phyloP scores from a whole-genome alignment of 1,140 invertebrate genomes.

The Trichonephila clavipes region DNA sequence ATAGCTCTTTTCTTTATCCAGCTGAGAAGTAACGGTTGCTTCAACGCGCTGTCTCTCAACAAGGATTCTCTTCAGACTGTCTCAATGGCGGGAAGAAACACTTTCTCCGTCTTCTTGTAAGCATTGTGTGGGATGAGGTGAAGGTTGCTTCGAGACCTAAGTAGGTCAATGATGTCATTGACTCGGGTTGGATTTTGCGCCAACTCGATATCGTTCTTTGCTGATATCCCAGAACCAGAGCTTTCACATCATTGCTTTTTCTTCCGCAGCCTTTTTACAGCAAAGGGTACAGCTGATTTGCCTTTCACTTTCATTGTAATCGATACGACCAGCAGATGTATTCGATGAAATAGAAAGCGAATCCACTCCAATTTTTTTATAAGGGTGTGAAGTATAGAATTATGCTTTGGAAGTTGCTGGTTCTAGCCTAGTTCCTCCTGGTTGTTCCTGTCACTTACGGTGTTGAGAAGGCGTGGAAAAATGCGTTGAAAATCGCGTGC shows the following conservation, averaged over 20 bases:
- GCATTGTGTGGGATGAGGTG: constrained; percentile 6
- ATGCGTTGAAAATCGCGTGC: too few species aligned
- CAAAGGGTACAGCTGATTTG: not conserved
- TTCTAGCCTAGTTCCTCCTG: not conserved
- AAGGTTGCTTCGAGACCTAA: constrained; percentile 1
- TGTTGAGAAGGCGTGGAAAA: not conserved
- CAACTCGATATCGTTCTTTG: not conserved
- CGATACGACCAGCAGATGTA: constrained; percentile 35
- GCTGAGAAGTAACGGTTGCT: constrained; percentile 8
- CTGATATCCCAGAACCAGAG: not conserved
- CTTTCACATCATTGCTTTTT: not conserved
- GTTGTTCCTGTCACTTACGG: not conserved
- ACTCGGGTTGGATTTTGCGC: not conserved
- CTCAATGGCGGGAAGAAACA: not conserved
- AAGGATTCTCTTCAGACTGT: not conserved
- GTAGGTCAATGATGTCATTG: constrained; percentile 36
- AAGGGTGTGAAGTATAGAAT: not conserved
- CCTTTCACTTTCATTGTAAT: constrained; percentile 54
- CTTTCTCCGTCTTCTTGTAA: not conserved
- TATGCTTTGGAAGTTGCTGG: not conserved
- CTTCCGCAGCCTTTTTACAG: constrained; percentile 1
- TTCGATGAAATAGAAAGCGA: constrained; percentile 9
- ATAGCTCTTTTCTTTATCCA: not conserved
- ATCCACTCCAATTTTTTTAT: constrained; percentile 7
- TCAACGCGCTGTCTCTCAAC: not conserved